These are phyloP conservation scores for Ammodytes dubius DNA, from an alignment of 2,113 vertebrate genomes.

Conservation along the genomic window DNA sequence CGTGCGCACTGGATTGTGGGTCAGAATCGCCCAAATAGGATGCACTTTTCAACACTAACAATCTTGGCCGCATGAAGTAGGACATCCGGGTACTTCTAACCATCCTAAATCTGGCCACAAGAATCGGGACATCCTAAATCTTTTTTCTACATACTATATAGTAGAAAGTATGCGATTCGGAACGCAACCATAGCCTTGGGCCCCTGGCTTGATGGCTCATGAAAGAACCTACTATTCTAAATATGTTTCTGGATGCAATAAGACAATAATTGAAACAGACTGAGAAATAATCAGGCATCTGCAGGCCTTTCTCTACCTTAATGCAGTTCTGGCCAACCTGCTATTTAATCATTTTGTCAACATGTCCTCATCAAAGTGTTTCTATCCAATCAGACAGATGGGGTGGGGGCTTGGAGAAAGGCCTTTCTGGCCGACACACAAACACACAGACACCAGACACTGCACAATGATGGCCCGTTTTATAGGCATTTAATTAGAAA, in stretches of 20 bases:
- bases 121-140: too few relatives aligned
- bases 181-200: too few relatives aligned
- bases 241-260: slow-evolving; percentile 27
- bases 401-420: background rate
- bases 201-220: slow-evolving; percentile 6
- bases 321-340: background rate
- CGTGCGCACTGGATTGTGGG: too few relatives aligned
- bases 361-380: slow-evolving; percentile 21
- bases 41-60: too few relatives aligned
- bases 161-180: too few relatives aligned
- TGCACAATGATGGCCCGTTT: background rate
- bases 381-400: slow-evolving; percentile 1
- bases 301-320: slow-evolving; percentile 18
- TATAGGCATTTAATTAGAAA: slow-evolving; percentile 26
- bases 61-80: too few relatives aligned
- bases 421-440: background rate
- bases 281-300: slow-evolving; percentile 28
- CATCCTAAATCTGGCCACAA: too few relatives aligned
- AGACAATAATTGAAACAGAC: slow-evolving; percentile 38
- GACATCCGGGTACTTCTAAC: too few relatives aligned
- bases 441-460: slow-evolving; percentile 5
- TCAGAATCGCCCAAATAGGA: too few relatives aligned
- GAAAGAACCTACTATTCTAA: slow-evolving; percentile 15
- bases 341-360: slow-evolving; percentile 29
- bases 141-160: too few relatives aligned